Evolutionary conservation across 1,140 invertebrate genomes (phyloP), one percentile per base, ranked within the genome.

Genomic region (Orchestia grillus): DNA sequence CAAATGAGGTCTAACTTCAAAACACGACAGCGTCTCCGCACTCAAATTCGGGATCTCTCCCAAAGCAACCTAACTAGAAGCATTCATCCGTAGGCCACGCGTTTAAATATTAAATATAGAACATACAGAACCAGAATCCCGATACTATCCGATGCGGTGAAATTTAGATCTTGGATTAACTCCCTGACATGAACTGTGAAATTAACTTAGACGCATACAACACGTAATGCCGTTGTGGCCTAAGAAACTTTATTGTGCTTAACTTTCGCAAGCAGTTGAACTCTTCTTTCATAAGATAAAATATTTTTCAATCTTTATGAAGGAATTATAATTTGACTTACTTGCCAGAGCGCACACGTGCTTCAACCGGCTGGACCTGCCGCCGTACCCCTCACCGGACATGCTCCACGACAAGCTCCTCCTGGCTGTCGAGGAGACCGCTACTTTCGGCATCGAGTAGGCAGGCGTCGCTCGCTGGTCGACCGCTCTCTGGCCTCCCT

Each of bases 361-460:
- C 97, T 99, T 99, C 98, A 99, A 99, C 98, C 98, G 99, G 15
- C 98, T 99, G 97, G 99, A 99, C 97, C 98, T 99, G 96, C 99
- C 99, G 92, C 98, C 99, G 0, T 99, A 99, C 98, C 98, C 99
- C 95, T 99, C 99, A 0, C 98, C 98, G 94, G 99, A 99, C 97
- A 98, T 99, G 97, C 98, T 99, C 62, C 98, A 99, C 97, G 99
- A 99, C 97, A 99, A 99, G 97, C 98, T 99, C 28, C 98, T 99
- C 87, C 98, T 99, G 96, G 99, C 99, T 92, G 99, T 99, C 45
- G 99, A 99, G 97, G 99, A 99, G 98, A 99, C 99, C 40, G 99
- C 99, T 97, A 99, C 99, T 28, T 99, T 99, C 98, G 99, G 99
- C 96, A 99, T 99, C 97, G 99, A 99, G 98, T 99, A 97, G 97